These are phyloP conservation scores for Phalangium opilio DNA, from an alignment of 2,888 invertebrate genomes.

Conservation along the genomic window DNA sequence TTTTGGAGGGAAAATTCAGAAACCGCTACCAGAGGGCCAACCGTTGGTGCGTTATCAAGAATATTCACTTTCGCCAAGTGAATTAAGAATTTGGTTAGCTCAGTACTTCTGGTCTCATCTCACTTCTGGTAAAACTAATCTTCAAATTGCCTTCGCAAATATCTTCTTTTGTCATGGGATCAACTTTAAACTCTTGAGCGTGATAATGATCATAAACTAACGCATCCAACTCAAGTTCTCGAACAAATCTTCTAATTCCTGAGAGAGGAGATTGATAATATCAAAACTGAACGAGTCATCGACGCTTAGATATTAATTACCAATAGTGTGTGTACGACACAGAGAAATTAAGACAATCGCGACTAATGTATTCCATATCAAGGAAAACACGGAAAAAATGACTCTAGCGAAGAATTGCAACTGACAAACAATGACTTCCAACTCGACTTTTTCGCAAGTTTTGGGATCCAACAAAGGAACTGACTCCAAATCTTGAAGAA, in stretches of 20 bases:
- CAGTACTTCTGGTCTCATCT: too few relatives aligned
- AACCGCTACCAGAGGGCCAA: too few relatives aligned
- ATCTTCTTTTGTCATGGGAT: slow-evolving; percentile 13
- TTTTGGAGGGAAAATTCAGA: too few relatives aligned
- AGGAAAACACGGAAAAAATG: slow-evolving; percentile 27
- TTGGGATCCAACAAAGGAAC: slow-evolving; percentile 19
- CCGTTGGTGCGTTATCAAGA: too few relatives aligned
- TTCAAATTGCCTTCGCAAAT: slow-evolving; percentile 14
- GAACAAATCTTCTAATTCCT: slow-evolving; percentile 30
- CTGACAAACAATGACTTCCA: slow-evolving; percentile 26
- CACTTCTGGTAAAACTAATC: background rate
- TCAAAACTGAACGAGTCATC: too few relatives aligned
- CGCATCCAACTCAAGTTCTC: slow-evolving; percentile 29
- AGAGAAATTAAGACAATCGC: slow-evolving; percentile 32
- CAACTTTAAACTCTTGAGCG: slow-evolving; percentile 8
- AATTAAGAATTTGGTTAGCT: too few relatives aligned
- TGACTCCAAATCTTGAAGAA: slow-evolving; percentile 21
- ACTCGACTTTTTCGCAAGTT: slow-evolving; percentile 23
- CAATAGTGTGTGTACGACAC: slow-evolving; percentile 34
- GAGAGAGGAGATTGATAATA: background rate
- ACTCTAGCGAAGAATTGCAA: slow-evolving; percentile 26
- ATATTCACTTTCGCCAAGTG: too few relatives aligned
- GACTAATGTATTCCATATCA: slow-evolving; percentile 33
- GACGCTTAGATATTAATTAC: too few relatives aligned
- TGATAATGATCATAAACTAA: slow-evolving; percentile 22